Percentiles rank a stretch among this genome's conserved stretches.
phyloP scores from a whole-genome alignment of 1,140 invertebrate species.

The Heterodera schachtii region DNA sequence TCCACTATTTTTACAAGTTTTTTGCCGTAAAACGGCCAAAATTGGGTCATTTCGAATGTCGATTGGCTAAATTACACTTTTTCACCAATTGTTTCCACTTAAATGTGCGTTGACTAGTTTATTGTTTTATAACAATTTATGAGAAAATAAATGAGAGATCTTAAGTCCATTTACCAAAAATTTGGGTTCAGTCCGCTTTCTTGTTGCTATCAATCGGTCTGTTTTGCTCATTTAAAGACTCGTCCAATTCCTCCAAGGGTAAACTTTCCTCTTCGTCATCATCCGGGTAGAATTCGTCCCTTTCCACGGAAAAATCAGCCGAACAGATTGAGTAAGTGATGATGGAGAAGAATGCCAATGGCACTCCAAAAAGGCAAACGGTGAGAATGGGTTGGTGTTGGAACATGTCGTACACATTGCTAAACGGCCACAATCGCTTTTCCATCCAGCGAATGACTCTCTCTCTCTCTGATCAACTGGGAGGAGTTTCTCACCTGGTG shows the following conservation, averaged over 20 bases:
- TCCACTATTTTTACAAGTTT: too few relatives aligned
- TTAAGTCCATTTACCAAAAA: background rate
- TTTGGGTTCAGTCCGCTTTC: constrained; percentile 18
- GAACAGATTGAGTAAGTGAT: constrained; percentile 92
- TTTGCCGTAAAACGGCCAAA: too few relatives aligned
- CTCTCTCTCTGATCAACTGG: background rate
- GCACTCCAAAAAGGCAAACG: constrained; percentile 80
- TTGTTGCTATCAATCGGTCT: background rate
- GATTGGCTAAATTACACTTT: too few relatives aligned
- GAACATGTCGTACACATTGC: constrained; percentile 64
- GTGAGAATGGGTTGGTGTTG: constrained; percentile 76
- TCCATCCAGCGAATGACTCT: background rate
- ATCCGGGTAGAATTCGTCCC: constrained; percentile 73
- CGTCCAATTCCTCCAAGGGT: constrained; percentile 25
- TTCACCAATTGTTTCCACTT: background rate
- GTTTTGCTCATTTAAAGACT: background rate
- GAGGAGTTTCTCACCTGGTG: constrained; percentile 36
- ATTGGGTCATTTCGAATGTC: too few relatives aligned
- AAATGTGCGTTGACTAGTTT: too few relatives aligned
- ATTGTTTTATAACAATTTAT: background rate
- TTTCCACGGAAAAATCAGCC: constrained; percentile 87
- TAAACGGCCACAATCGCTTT: background rate
- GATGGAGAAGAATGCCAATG: constrained; percentile 82
- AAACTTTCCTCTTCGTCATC: constrained; percentile 70
- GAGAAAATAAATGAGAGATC: background rate